These are phyloP conservation scores for Hydroisotoma schaefferi DNA, from an alignment of 2,888 invertebrate species.

Conservation along the genomic window DNA sequence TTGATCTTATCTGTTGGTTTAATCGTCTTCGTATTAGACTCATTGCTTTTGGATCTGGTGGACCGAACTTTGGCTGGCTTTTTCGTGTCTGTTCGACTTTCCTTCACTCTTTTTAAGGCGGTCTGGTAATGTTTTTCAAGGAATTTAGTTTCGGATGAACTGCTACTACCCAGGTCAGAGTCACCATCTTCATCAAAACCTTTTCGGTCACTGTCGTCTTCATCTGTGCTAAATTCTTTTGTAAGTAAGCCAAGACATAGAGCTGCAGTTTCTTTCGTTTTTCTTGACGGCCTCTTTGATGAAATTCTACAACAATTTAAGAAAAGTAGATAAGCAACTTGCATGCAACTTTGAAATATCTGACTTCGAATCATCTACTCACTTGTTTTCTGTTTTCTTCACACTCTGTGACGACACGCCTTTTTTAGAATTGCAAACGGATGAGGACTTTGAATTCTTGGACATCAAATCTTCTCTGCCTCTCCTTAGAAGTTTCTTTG, in stretches of 20 bases:
- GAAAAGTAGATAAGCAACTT: neutral
- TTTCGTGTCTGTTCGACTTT: conserved; percentile 17
- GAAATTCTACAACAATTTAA: neutral
- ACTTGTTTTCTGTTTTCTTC: no score
- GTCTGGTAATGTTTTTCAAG: conserved; percentile 47
- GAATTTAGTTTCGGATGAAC: conserved; percentile 46
- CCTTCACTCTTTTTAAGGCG: conserved; percentile 35
- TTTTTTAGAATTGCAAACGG: no score
- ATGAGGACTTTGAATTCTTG: no score
- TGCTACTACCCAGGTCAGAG: conserved; percentile 39
- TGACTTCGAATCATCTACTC: no score
- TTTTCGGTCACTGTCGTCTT: conserved; percentile 51
- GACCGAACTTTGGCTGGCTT: neutral
- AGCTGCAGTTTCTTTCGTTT: conserved; percentile 71
- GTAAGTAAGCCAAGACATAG: conserved; percentile 71
- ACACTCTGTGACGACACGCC: no score
- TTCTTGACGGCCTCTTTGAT: conserved; percentile 55
- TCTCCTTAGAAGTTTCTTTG: neutral
- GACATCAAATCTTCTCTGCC: no score
- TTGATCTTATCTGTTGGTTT: neutral
- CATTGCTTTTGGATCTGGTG: neutral
- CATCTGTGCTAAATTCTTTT: conserved; percentile 64
- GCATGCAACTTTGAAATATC: no score
- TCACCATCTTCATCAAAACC: conserved; percentile 52
- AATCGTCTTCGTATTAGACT: no score